Evolutionary conservation across 1,140 invertebrate genomes (phyloP), one percentile per base, ranked within the genome.

Genomic region (Lucilia sericata): DNA sequence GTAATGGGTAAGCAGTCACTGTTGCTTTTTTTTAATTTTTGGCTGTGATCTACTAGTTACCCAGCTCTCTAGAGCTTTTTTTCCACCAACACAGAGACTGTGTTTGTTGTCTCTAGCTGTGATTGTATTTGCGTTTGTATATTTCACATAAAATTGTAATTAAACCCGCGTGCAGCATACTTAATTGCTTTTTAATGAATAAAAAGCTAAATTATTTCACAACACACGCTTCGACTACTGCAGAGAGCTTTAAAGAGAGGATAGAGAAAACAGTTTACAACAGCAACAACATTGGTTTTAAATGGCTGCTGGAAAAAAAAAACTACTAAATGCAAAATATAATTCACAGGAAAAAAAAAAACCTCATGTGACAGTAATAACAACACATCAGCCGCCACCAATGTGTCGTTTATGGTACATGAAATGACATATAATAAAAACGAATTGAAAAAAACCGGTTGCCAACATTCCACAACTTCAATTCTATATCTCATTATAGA

Each of bases 151-250:
- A 80, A 80, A 49, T 80, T 51, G 76, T 80, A 80, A 80, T 80
- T 80, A 80, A 80, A 80, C 42, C 76, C 76, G 76, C 76, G 76
- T 80, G 21, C 76, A 80, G 76, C 76, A 80, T 80, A 80, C 42
- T 80, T 80, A 80, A 80, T 80, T 80, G 76, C 76, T 80, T 49
- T 80, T 80, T 80, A 80, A 80, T 80, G 76, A 80, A 80, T 80
- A 80, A 80, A 80, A 80, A 49, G 76, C 30, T 49, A 49, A 70
- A 70, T 70, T 21, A 70, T 70, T 70, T 21, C 65, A 70, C 65
- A 70, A 70, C 65, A 70, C 19, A 21, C 65, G 19, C 65, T 21
- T 70, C 51, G 5, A 5, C 51, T 60, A 17, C 13, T 14, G 65
- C 51, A 42, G 42, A 42, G 17, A 55, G 51, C 51, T 55, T 55